Base-by-base conservation (phyloP, 1,140 invertebrate genomes). In the Onthophagus taurus region DNA sequence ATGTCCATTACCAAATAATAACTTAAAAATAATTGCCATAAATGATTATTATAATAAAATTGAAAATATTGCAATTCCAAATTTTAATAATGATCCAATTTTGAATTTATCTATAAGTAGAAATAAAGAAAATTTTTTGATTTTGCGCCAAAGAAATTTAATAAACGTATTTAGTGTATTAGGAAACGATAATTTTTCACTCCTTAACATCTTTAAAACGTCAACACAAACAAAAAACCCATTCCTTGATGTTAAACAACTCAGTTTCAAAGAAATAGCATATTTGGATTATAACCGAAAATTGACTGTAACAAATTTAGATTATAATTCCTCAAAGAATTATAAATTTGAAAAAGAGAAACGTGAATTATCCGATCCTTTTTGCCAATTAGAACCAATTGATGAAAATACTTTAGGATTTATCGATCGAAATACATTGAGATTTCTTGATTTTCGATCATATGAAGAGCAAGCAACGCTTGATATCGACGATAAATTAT, bases 161-260 rank as follows among this genome's bases (percentile, higher is more conserved):
- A 23, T 37, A 20, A 21, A 12, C 18, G 11, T 8, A 21, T 21
- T 37, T 12, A 12, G 24, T 13, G 20, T 37, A 12, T 21, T 11
- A 3, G 1, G 7, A 18, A 23, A 5, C 13, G 18, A 37, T 21
- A 21, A 23, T 37, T 18, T 21, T 12, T 21, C 24, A 23, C n/a
- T 5, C 14, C 24, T 9, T 13, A 23, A n/a, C 7, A 1, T 21
- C 12, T n/a, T 37, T 12, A n/a, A 7, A 21, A 21, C 35, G 14
- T 13, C n/a, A 21, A 21, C 5, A 11, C 20, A 21, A 21, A 5
- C 35, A 16, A n/a, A 7, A 12, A 24, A 26, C 14, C 38, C 38
- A 16, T 41, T 16, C 8, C 17, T 41, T 13, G 38, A 41, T 17
- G 14, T 41, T 12, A 41, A 41, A n/a, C 29, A 26, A 7, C 24